Evolutionary conservation across 1,140 invertebrate species (phyloP), one percentile per base, ranked within the genome.

Genomic region (Rhagoletis zephyria): DNA sequence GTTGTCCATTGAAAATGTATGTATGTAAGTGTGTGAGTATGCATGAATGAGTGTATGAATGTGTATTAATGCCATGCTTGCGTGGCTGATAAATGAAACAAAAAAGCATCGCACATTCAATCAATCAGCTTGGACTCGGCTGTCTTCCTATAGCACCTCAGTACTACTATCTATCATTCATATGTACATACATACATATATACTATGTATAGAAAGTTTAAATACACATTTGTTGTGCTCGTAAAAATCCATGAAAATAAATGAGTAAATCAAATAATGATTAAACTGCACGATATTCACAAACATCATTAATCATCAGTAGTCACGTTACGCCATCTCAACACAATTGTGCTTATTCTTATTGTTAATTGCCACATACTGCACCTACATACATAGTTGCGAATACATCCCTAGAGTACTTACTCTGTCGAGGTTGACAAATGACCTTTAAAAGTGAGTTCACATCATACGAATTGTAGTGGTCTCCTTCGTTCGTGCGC

Each of bases 241-340:
- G 61, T 74, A 16, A 51, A 6, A 0, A 30, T 30, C 30, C 30
- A 30, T 30, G 30, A 1, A 51, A 74, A 48, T 74, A 74, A 74
- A n/a, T 51, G 70, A 51, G 70, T 74, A 74, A 74, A 74, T 74
- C 10, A 45, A 45, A 16, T 16, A 74, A 74, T 48, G 40, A 16
- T 74, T 74, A 74, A 74, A 74, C 3, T 74, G 42, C 45, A 45
- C 42, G 10, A 14, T 74, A 74, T 74, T 45, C 67, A 45, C n/a
- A 74, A 74, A 74, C 42, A 16, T 51, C 45, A 74, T 74, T 74
- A 74, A 74, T 74, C 70, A 74, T 48, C 12, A 14, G 70, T 48
- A 16, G 45, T 14, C 12, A 48, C 42, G 2, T 45, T 45, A 74
- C 42, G 48, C 45, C 70, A 74, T 51, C 3, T 16, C 6, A 16